Percentiles rank a stretch among this genome's conserved stretches.
These are phyloP conservation scores for Malacoctenus gilli DNA, from an alignment of 2,797 vertebrate genomes.

Conservation along the genomic window DNA sequence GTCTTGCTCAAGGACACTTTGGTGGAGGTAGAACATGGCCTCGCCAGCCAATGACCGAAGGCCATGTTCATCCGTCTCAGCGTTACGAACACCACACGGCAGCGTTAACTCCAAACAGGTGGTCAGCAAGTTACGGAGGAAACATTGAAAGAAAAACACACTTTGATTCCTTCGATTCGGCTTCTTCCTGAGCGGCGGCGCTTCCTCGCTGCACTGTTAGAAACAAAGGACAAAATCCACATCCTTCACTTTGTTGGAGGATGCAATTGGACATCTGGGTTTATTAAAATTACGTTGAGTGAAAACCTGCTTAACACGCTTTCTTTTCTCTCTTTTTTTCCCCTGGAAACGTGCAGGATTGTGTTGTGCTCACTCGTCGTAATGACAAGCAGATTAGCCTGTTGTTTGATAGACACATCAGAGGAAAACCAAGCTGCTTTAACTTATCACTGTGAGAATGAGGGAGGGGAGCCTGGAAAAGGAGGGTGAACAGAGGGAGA, in stretches of 20 bases:
- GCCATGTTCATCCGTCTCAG: too few relatives aligned
- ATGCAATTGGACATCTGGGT: background rate
- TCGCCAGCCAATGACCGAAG: too few relatives aligned
- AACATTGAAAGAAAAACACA: too few relatives aligned
- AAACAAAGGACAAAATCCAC: background rate
- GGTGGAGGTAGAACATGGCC: too few relatives aligned
- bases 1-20: too few relatives aligned
- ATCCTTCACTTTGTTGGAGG: too few relatives aligned
- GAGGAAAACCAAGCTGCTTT: slow-evolving; percentile 46
- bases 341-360: background rate
- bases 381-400: slow-evolving; percentile 13
- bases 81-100: too few relatives aligned
- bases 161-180: too few relatives aligned
- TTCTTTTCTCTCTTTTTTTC: background rate
- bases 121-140: too few relatives aligned
- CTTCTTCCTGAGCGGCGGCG: too few relatives aligned
- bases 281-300: background rate
- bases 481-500: background rate
- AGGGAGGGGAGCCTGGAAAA: slow-evolving; percentile 14
- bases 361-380: slow-evolving; percentile 21
- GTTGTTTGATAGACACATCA: slow-evolving; percentile 24
- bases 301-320: background rate
- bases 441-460: slow-evolving; percentile 32
- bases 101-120: too few relatives aligned
- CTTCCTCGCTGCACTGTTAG: background rate